Evolutionary conservation across 2,797 vertebrate species (phyloP), one percentile per base, ranked within the genome.

Genomic region (Sandelia bainsii): DNA sequence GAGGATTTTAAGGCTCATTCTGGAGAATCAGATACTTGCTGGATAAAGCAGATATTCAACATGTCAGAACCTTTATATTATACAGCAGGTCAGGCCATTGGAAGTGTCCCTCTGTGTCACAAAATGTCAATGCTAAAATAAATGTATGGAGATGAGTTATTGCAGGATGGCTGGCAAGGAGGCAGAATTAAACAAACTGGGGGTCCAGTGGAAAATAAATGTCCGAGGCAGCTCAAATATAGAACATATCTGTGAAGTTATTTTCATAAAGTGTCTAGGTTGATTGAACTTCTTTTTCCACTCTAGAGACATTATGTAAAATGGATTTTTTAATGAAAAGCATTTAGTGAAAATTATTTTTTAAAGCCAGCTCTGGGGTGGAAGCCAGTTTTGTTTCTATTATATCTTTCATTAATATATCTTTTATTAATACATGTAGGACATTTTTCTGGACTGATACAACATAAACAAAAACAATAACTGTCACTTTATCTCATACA

Each of bases 111-210:
- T 78, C 59, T 74, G 70, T 71, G 76, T 89, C 87, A 77, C 66
- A 60, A 81, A 63, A 75, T 82, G 87, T 88, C 82, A 81, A 52
- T 61, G 70, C 67, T 78, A 70, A 76, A 77, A 68, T 75, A 74
- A 84, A 84, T 79, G 81, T 72, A 80, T 58, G 59, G 61, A 82
- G 76, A 62, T 87, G 87, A 93, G 80, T 88, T 89, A 93, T 73
- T 58, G 89, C 92, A 93, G 93, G 92, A 93, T 86, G 88, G 77
- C 86, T 86, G 81, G 84, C 71, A 85, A 89, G 72, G 22, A 82
- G 78, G 70, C 83, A 61, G 65, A 89, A 90, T 92, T 93, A 93
- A 94, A 93, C 92, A 93, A 93, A 92, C 83, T 63, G 64, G 80
- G 72, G 77, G 69, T 91, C 76, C 74, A 54, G 83, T 42, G 85